Evolutionary conservation across 2,888 invertebrate species (phyloP).

Genomic region (Calliopum simillimum): DNA sequence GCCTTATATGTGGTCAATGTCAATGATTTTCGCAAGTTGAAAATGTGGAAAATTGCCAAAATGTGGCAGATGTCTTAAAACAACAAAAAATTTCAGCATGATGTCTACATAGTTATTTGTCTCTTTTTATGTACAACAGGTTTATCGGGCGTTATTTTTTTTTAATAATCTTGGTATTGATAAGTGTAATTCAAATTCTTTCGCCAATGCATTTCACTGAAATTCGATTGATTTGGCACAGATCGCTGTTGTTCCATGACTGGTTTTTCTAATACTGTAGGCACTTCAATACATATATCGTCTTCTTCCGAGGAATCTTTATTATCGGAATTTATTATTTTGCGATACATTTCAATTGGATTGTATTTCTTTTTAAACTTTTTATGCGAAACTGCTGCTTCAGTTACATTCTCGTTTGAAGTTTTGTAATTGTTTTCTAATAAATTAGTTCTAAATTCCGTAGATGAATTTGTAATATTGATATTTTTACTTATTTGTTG

Average conservation of each 20-base stretch:
- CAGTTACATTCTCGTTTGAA: constrained; percentile 37
- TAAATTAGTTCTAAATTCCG: constrained; percentile 41
- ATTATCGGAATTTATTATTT: constrained; percentile 54
- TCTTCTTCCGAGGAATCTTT: constrained; percentile 44
- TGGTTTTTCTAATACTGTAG: constrained; percentile 15
- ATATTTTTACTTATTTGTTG: constrained; percentile 34
- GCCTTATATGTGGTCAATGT: constrained; percentile 32
- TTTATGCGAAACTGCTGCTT: constrained; percentile 26
- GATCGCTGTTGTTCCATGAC: constrained; percentile 29
- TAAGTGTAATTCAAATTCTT: constrained; percentile 62
- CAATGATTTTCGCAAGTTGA: constrained; percentile 9
- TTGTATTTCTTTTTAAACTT: constrained; percentile 52
- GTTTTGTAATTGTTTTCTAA: constrained; percentile 35
- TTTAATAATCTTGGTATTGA: constrained; percentile 40
- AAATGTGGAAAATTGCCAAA: constrained; percentile 35
- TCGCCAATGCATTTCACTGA: constrained; percentile 69
- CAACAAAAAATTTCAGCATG: neutral
- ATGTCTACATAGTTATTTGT: neutral
- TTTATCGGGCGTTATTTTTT: neutral
- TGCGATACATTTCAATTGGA: constrained; percentile 58
- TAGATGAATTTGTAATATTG: constrained; percentile 52
- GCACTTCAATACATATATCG: constrained; percentile 36
- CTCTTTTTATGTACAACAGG: too few species aligned
- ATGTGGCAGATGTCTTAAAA: constrained; percentile 4
- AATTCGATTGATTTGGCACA: constrained; percentile 50